Conservation (phyloP, 92 coral and sea anemone species). For the Porites rus region DNA sequence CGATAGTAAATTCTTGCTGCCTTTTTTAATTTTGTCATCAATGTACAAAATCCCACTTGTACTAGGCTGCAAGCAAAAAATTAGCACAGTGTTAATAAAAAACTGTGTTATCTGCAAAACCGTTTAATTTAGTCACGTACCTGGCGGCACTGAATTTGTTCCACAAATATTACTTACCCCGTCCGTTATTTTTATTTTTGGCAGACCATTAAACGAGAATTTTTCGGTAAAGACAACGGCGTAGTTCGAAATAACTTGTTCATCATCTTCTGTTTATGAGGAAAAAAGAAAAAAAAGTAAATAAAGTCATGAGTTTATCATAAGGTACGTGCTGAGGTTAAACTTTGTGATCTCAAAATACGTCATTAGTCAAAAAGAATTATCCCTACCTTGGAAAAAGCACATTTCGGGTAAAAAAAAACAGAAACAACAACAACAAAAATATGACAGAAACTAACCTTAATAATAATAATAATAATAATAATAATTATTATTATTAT, state of each 20-base stretch:
- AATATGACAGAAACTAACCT: too few species aligned
- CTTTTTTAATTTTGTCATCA: neutral
- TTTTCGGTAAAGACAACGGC: neutral
- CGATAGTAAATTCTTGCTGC: neutral
- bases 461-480: too few species aligned
- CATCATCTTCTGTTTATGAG: neutral
- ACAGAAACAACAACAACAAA: too few species aligned
- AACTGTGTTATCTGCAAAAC: neutral
- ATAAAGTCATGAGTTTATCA: neutral
- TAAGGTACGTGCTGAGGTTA: too few species aligned
- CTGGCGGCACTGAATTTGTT: neutral
- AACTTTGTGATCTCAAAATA: too few species aligned
- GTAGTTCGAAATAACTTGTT: slow-evolving; percentile 11
- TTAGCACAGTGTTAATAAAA: neutral
- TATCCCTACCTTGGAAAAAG: too few species aligned
- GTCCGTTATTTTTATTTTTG: neutral
- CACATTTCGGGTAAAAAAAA: too few species aligned
- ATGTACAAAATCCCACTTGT: slow-evolving; percentile 8
- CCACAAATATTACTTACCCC: slow-evolving; percentile 7
- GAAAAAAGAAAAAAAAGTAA: neutral
- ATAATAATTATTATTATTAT: too few species aligned
- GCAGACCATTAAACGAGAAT: neutral
- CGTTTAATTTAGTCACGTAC: neutral
- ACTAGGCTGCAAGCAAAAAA: neutral
- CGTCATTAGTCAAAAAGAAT: too few species aligned